These are phyloP conservation scores for Scaptomyza caliginosa DNA, from an alignment of 2,888 invertebrate genomes.

Conservation along the genomic window DNA sequence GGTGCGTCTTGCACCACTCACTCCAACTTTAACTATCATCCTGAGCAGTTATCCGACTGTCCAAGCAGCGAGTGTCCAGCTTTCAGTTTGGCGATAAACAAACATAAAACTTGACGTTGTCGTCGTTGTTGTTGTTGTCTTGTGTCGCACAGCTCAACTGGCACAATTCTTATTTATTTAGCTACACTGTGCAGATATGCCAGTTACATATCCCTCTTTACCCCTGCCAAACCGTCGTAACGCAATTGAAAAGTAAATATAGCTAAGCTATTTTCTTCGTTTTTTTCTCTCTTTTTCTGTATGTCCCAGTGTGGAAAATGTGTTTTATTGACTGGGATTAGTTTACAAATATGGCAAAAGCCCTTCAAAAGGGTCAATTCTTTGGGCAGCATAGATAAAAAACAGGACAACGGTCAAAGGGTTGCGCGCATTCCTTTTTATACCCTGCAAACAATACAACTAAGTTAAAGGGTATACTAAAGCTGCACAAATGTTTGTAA, in stretches of 20 bases:
- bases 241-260: conserved; percentile 58
- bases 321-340: conserved; percentile 76
- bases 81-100: conserved; percentile 72
- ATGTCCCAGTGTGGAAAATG: conserved; percentile 52
- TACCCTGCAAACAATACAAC: not conserved
- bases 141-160: conserved; percentile 70
- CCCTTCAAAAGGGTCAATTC: conserved; percentile 41
- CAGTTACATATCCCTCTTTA: conserved; percentile 7
- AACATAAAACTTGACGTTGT: conserved; percentile 72
- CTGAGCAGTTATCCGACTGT: conserved; percentile 12
- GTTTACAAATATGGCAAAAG: conserved; percentile 46
- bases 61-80: conserved; percentile 72
- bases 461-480: not conserved
- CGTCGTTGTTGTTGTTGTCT: conserved; percentile 45
- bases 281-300: not conserved
- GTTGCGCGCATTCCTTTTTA: conserved; percentile 28
- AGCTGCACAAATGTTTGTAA: not conserved
- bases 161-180: conserved; percentile 73
- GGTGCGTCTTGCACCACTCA: no score
- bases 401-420: conserved; percentile 60
- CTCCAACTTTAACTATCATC: not conserved
- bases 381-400: conserved; percentile 65
- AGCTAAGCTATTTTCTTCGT: conserved; percentile 32
- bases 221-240: conserved; percentile 8
- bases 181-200: conserved; percentile 56